These are phyloP conservation scores for Lasius fuliginosus DNA, from an alignment of 2,888 invertebrate species.

Conservation along the genomic window DNA sequence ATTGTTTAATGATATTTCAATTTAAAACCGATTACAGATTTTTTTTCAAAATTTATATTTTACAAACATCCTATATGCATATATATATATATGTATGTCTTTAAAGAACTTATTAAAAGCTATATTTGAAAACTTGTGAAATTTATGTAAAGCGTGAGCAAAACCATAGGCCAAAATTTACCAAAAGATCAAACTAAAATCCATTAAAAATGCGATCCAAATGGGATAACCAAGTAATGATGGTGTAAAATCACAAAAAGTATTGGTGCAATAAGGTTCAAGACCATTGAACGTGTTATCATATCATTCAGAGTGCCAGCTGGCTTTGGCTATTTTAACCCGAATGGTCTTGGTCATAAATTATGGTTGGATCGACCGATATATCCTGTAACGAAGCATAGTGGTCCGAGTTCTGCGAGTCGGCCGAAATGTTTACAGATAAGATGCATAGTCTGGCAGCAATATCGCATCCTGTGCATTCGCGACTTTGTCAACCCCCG, in stretches of 20 bases:
- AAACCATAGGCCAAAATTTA: neutral
- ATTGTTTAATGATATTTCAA: too few species aligned
- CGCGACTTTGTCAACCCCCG: constrained; percentile 56
- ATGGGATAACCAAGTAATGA: neutral
- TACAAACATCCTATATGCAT: neutral
- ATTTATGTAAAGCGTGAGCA: neutral
- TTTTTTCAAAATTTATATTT: neutral
- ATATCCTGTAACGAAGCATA: constrained; percentile 67
- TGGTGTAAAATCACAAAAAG: constrained; percentile 15
- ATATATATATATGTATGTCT: neutral
- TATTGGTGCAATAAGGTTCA: constrained; percentile 61
- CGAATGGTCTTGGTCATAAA: constrained; percentile 69
- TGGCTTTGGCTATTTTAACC: constrained; percentile 69
- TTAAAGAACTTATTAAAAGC: neutral
- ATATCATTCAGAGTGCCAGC: constrained; percentile 62
- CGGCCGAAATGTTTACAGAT: constrained; percentile 70
- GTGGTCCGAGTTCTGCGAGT: constrained; percentile 61
- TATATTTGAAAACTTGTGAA: neutral
- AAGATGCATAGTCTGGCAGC: constrained; percentile 65
- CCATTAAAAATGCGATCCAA: neutral
- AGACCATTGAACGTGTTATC: constrained; percentile 70
- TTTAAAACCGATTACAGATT: too few species aligned
- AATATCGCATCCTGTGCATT: constrained; percentile 56
- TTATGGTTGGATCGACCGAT: constrained; percentile 71
- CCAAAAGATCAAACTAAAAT: neutral